Base-by-base conservation (phyloP, 1,140 invertebrate genomes). In the Eupeodes corollae region DNA sequence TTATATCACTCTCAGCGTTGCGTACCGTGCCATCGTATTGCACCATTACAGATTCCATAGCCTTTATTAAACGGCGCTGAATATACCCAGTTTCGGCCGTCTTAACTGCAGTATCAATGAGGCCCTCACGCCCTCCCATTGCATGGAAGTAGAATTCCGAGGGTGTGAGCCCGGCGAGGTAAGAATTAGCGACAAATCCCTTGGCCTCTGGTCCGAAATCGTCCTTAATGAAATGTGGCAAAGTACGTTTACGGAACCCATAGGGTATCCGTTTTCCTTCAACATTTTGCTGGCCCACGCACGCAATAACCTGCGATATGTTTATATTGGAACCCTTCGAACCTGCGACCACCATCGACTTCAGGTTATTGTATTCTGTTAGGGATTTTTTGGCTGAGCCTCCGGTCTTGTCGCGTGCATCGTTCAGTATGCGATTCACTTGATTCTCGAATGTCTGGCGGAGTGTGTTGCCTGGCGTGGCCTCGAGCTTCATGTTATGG, bases 31-130 rank as follows among this genome's bases (percentile, higher is more conserved):
- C 91, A 61, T 96, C 91, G 57, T 96, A 96, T 60, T 91, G 87
- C 5, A 98, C 90, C 94, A 98, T 98, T 15, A 97, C 92, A 63
- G 88, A 92, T 73, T 99, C 95, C 95, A 99, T 98, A 83, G 95
- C 95, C 71, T 99, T 98, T 70, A 98, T 98, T 35, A 99, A 72
- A 77, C 95, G 88, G 71, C 95, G 83, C 68, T 99, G 95, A 67
- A 98, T 98, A 67, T 98, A 99, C 59, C 88, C 92, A 58, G 93
- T 98, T 79, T 98, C 95, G 38, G 95, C 95, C 57, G 95, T 99
- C 73, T 99, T 99, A 39, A 98, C 94, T 71, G 95, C 95, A 54
- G 95, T 98, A 91, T 98, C 95, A 70, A 99, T 98, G 49, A 98
- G 82, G 86, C 95, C 95, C 77, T 98, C 95, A 70, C 95, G 80